Conservation (phyloP, 2,888 invertebrate genomes). For the Mimachlamys varia region DNA sequence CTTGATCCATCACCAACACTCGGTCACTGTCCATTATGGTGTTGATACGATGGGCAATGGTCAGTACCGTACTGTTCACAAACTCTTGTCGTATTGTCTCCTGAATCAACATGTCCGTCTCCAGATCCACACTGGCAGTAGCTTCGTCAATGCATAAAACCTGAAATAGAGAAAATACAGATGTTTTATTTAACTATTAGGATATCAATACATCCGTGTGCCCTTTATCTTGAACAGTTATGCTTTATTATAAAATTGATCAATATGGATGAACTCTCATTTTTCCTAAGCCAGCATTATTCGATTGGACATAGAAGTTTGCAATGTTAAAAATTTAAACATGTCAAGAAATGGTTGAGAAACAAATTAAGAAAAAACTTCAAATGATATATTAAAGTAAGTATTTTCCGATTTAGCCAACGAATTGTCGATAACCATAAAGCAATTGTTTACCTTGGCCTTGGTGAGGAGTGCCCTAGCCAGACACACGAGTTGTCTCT, state of each 20-base stretch:
- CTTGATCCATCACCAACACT: constrained; percentile 80
- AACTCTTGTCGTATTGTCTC: constrained; percentile 77
- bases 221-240: too few relatives aligned
- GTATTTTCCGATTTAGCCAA: too few relatives aligned
- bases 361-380: too few relatives aligned
- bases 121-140: constrained; percentile 94
- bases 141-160: constrained; percentile 91
- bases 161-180: background rate
- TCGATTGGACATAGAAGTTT: too few relatives aligned
- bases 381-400: background rate
- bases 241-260: too few relatives aligned
- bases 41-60: constrained; percentile 80
- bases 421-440: too few relatives aligned
- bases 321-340: too few relatives aligned
- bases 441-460: constrained; percentile 87
- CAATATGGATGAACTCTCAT: too few relatives aligned
- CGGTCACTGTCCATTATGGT: constrained; percentile 78
- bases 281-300: too few relatives aligned
- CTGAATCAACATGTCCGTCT: constrained; percentile 86
- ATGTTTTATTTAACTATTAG: too few relatives aligned
- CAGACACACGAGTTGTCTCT: constrained; percentile 93
- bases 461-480: constrained; percentile 93
- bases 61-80: constrained; percentile 76
- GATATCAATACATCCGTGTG: too few relatives aligned
- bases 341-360: too few relatives aligned